phyloP scores from a whole-genome alignment of 2,888 invertebrate species.

The Ornithoptera priamus region DNA sequence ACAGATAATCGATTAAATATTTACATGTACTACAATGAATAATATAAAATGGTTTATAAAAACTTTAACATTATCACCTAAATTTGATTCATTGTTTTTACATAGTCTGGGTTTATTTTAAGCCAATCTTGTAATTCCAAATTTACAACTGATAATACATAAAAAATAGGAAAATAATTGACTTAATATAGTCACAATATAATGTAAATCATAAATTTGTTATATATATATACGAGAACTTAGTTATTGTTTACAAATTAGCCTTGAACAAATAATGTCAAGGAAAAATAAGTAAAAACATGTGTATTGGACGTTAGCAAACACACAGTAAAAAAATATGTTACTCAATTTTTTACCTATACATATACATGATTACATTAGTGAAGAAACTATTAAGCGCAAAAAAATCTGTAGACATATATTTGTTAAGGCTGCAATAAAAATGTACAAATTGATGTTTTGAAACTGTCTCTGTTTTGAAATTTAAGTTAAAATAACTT shows the following conservation, averaged over 20 bases:
- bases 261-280: conserved; percentile 19
- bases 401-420: not conserved
- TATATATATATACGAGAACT: not conserved
- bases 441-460: not conserved
- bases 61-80: no score
- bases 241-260: conserved; percentile 5
- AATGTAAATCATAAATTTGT: not conserved
- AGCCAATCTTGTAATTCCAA: no score
- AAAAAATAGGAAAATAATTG: no score
- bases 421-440: not conserved
- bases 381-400: not conserved
- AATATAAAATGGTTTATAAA: no score
- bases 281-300: conserved; percentile 6
- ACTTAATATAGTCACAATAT: no score
- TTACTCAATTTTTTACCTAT: not conserved
- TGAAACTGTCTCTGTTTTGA: not conserved
- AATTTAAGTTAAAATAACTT: not conserved
- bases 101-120: no score
- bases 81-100: no score
- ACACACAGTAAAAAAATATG: not conserved
- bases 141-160: no score
- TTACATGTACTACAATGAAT: no score
- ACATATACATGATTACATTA: not conserved
- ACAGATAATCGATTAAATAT: no score
- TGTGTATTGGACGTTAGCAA: not conserved